Base-by-base conservation (phyloP, 2,797 vertebrate genomes). In the Huso huso region DNA sequence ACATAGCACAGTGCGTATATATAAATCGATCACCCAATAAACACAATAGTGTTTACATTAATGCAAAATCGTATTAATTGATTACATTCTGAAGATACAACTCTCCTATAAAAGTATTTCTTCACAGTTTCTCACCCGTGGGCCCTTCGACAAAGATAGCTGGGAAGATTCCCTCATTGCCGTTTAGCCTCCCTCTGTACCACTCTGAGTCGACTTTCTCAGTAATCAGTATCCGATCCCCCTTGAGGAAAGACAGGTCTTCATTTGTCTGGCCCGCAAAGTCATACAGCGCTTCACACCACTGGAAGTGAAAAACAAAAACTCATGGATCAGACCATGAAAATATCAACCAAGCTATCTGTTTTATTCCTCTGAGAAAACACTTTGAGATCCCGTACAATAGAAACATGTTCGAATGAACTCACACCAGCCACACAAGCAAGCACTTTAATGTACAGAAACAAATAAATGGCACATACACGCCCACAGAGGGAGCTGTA, bases 251-350 rank as follows among this genome's bases (percentile, higher is more conserved):
- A 67, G 90, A 76, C 18, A 96, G 80, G 69, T 97, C 95, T 0
- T 93, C 94, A 68, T 84, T 82, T 15, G 92, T 87, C 87, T 97
- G 93, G 15, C 89, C 94, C 0, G 82, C 83, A 72, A 95, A 97
- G 78, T 93, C 91, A 51, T 94, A 94, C 64, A 94, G 78, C 0
- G 94, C 95, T 79, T 89, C 81, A 0, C 80, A 93, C 93, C 92
- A 96, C 70, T 93, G 51, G 48, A 48, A 51, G 13, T 7, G 68
- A 7, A 58, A 5, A 59, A 68, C 23, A n/a, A 10, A 64, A 9
- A 49, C 51, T 10, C 48, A 64, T 7, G 84, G 63, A 68, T 12
- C 63, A 15, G 49, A 10, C 49, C 49, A 51, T 62, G 48, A 63
- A 37, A 37, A 52, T 51, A 7, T 51, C 48, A 52, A 15, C 51